Base-by-base conservation (phyloP, 2,888 invertebrate species). In the Sesia apiformis region DNA sequence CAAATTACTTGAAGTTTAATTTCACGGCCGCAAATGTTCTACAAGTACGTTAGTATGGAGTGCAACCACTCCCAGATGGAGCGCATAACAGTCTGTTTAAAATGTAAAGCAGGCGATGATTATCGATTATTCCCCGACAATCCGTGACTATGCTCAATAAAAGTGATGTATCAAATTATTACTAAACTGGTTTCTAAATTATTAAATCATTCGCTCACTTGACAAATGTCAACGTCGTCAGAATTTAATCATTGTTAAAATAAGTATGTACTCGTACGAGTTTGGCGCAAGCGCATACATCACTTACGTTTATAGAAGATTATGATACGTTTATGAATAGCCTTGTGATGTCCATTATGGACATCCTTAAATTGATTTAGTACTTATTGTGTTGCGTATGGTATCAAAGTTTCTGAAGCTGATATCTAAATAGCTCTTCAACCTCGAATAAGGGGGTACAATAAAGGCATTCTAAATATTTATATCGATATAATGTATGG, bases 71-170 rank as follows among this genome's bases (percentile, higher is more conserved):
- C 56, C 58, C 54, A 60, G 58, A 55, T 53, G 53, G 50, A 55
- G 56, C 56, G 56, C 54, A 56, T 51, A 56, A 56, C 56, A 53
- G 54, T 56, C 56, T 56, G 54, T 58, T 56, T 58, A 58, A 23
- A 61, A 61, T 57, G 57, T 58, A 59, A 61, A 59, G 57, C 53
- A 56, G 56, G 53, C 56, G 58, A 61, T 60, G 56, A 61, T 59
- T 62, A 60, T 62, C 59, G 57, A 60, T 58, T 61, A 59, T 60
- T 60, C 53, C 57, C 52, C 55, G 46, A 52, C 52, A 56, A 60
- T 54, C 54, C 54, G 51, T 56, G 40, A 56, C 49, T 52, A 53
- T 43, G 46, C 6, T 52, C 55, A 52, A 55, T 56, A 51, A 55
- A 55, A 55, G 49, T 54, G 54, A 54, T 53, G 57, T 53, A 51